Percentiles rank a stretch among this genome's conserved stretches.
phyloP scores from a whole-genome alignment of 2,888 invertebrate species.

The Acleris sparsana region DNA sequence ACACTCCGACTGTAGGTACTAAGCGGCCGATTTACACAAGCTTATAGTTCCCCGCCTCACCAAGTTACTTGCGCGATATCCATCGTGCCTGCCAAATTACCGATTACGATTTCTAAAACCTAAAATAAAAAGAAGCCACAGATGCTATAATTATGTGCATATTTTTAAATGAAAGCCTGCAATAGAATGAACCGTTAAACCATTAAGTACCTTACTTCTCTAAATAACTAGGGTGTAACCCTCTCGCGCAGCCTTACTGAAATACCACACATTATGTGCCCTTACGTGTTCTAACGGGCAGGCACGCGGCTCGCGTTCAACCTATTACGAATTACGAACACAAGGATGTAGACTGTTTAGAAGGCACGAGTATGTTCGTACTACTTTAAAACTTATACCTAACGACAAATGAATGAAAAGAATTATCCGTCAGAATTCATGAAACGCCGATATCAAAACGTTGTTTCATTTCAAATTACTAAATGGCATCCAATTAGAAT shows the following conservation, averaged over 20 bases:
- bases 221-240: slow-evolving; percentile 14
- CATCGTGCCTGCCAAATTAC: too few relatives aligned
- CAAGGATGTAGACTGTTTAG: slow-evolving; percentile 11
- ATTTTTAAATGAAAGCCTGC: background rate
- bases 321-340: slow-evolving; percentile 21
- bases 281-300: slow-evolving; percentile 31
- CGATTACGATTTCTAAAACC: too few relatives aligned
- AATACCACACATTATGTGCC: slow-evolving; percentile 34
- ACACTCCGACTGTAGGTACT: slow-evolving; percentile 2
- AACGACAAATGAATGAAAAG: too few relatives aligned
- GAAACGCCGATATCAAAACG: background rate
- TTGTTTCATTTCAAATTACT: slow-evolving; percentile 25
- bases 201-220: slow-evolving; percentile 9
- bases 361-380: too few relatives aligned
- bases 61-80: background rate
- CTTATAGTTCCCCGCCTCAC: slow-evolving; percentile 14
- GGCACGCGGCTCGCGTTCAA: slow-evolving; percentile 12
- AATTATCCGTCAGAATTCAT: too few relatives aligned
- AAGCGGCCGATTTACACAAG: slow-evolving; percentile 18
- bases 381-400: background rate
- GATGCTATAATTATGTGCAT: background rate
- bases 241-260: slow-evolving; percentile 27
- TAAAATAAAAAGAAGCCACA: too few relatives aligned
- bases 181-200: slow-evolving; percentile 23
- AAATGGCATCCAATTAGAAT: slow-evolving; percentile 29